These are phyloP conservation scores for Megaceryle alcyon DNA, from an alignment of 2,797 vertebrate genomes.

Conservation along the genomic window DNA sequence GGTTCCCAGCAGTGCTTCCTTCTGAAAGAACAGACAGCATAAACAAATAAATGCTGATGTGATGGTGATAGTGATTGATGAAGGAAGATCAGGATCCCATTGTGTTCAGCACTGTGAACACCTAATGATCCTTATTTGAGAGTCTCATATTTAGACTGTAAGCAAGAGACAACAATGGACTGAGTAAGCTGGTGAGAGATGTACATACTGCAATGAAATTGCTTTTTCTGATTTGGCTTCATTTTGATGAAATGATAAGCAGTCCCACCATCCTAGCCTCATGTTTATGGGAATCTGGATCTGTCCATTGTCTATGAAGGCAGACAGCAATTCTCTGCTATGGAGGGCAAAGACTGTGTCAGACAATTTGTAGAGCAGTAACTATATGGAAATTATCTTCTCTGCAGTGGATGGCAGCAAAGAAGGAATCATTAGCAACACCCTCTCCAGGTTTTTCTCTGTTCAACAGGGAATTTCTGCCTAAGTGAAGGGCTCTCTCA, in stretches of 20 bases:
- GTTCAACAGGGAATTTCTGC: neutral
- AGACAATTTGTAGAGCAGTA: neutral
- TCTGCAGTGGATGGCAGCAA: neutral
- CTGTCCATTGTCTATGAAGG: neutral
- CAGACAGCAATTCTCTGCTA: neutral
- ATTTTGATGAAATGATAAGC: neutral
- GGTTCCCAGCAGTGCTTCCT: neutral
- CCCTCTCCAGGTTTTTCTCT: neutral
- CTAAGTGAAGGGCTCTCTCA: neutral
- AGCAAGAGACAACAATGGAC: neutral
- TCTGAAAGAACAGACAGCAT: neutral
- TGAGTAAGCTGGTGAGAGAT: neutral
- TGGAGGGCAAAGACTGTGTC: neutral
- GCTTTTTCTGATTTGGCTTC: neutral
- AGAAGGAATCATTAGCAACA: neutral
- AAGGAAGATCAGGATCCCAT: neutral
- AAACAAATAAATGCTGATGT: conserved; percentile 12
- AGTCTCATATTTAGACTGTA: neutral
- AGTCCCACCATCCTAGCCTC: neutral
- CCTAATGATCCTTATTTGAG: neutral
- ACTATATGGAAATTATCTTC: neutral
- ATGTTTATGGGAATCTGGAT: neutral
- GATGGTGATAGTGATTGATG: neutral
- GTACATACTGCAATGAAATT: neutral
- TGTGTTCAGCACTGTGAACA: neutral